Base-by-base conservation (phyloP, 2,888 invertebrate genomes). In the Megastigmus dorsalis region DNA sequence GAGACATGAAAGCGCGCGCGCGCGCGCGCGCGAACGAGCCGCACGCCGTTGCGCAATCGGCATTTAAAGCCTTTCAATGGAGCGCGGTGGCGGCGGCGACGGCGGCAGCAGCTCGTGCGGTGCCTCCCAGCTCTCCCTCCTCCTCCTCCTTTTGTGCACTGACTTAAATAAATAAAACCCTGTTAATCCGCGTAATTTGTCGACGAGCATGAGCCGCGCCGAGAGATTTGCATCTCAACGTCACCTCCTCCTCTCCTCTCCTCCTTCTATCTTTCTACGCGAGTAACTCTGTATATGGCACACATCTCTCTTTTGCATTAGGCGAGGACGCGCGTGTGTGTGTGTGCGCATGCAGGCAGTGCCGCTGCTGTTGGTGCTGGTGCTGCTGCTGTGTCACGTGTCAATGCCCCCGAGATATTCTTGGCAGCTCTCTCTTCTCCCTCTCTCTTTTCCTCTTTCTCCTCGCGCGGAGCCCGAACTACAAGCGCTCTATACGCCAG, bases 381-480 rank as follows among this genome's bases (percentile, higher is more conserved):
- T n/a, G 45, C 55, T 55, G 30, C 52, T 30, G 65, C 65, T 45
- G 45, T 66, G 59, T 70, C 71, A 71, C 71, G 71, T 75, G 75
- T 75, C 75, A 72, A 67, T 75, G 75, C 67, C 71, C 75, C 52
- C 75, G 71, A 63, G 71, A 71, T 71, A 71, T 71, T 75, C 75
- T 71, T 71, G 71, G 75, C 71, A 62, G 62, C 67, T 74, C 63
- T 68, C 74, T 73, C 72, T 62, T 73, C 63, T 57, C 50, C 57
- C 50, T 48, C 68, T 50, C 55, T 45, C 54, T 52, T 54, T 54
- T 43, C 66, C 67, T 60, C 66, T 54, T 73, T 60, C 33, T 67
- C 36, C 45, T 62, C 54, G 20, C n/a, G 9, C 52, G 20, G 15
- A 3, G 41, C 33, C 33, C 2, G 62, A 20, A 20, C 13, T n/a